Conservation (phyloP, 2,888 invertebrate species). For the Icerya purchasi region DNA sequence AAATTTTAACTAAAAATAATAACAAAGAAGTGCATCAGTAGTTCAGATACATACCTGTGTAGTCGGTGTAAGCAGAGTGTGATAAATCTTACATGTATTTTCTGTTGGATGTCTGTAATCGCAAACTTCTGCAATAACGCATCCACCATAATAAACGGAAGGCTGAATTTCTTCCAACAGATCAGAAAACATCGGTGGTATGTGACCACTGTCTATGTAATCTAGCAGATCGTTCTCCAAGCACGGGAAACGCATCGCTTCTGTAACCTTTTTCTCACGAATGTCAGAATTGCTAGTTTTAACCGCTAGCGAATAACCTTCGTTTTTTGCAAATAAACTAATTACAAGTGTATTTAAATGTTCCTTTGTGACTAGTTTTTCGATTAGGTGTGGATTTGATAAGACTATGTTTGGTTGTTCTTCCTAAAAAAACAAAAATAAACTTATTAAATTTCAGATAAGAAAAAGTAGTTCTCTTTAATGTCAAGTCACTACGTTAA, state of each 20-base stretch:
- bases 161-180: constrained; percentile 61
- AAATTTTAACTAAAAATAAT: no score
- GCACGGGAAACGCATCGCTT: constrained; percentile 28
- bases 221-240: constrained; percentile 61
- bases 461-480: no score
- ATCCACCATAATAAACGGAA: constrained; percentile 73
- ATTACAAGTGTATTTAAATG: constrained; percentile 71
- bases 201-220: constrained; percentile 73
- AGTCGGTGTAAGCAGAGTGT: constrained; percentile 68
- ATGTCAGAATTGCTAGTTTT: constrained; percentile 20
- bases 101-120: constrained; percentile 42
- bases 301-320: constrained; percentile 60
- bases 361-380: constrained; percentile 64
- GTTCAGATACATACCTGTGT: constrained; percentile 41
- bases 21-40: no score
- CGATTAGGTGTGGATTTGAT: constrained; percentile 50
- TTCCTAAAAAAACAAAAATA: no score
- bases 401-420: constrained; percentile 17
- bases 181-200: constrained; percentile 69
- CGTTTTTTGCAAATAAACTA: constrained; percentile 76
- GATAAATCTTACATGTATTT: constrained; percentile 49
- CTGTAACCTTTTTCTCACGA: constrained; percentile 1
- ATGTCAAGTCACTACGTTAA: no score
- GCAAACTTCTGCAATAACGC: constrained; percentile 74
- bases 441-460: no score